phyloP scores from a whole-genome alignment of 2,888 invertebrate genomes.

The Lasioglossum oenotherae region DNA sequence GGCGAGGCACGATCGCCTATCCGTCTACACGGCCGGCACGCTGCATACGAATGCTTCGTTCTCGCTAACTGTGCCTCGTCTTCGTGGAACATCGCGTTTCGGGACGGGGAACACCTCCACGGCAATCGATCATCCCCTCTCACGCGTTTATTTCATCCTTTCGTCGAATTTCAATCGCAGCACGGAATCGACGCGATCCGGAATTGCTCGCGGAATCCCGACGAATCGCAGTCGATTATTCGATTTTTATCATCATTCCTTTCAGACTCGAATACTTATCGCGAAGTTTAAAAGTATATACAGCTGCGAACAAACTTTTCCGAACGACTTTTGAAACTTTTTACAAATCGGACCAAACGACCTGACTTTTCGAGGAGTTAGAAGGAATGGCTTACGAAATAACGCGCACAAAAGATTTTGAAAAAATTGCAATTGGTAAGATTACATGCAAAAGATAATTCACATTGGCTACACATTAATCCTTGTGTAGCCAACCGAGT shows the following conservation, averaged over 20 bases:
- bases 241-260: background rate
- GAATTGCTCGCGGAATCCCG: background rate
- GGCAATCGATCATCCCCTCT: conserved; percentile 29
- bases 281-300: background rate
- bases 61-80: conserved; percentile 53
- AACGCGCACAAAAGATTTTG: no score
- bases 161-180: background rate
- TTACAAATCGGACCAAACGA: no score
- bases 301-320: no score
- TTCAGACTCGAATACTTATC: background rate
- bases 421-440: no score
- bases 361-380: no score
- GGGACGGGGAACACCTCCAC: conserved; percentile 46
- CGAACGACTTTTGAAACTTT: no score
- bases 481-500: no score
- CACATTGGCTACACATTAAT: no score
- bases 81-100: conserved; percentile 58
- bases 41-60: conserved; percentile 76
- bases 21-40: conserved; percentile 69
- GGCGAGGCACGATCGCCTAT: conserved; percentile 69
- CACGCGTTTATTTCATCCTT: background rate
- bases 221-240: background rate
- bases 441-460: no score
- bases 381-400: no score
- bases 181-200: background rate